A percentile compares a stretch with the other conserved stretches of the same genome.
Conservation (phyloP, 2,113 vertebrate genomes). For the Phrynosoma blainvillii region DNA sequence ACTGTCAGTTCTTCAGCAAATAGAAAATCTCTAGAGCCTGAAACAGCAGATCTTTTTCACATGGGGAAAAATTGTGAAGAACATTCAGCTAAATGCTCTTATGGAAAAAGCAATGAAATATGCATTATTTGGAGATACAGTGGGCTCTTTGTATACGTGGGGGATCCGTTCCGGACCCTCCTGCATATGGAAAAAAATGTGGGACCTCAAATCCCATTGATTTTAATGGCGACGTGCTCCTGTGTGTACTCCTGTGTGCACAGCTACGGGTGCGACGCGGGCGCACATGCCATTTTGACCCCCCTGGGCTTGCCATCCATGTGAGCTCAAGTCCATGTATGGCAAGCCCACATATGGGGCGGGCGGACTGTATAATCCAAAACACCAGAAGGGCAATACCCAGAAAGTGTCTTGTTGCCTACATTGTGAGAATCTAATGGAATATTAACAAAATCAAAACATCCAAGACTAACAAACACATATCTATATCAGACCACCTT, state of each 20-base stretch:
- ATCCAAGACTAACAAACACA: not conserved
- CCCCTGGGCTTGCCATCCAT: no score
- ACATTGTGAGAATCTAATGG: not conserved
- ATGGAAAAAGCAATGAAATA: slow-evolving; percentile 16
- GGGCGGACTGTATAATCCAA: slow-evolving; percentile 8
- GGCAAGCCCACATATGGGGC: no score
- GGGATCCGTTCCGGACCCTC: no score
- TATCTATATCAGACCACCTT: not conserved
- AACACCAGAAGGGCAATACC: not conserved
- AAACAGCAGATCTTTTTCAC: slow-evolving; percentile 47
- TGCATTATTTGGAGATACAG: not conserved
- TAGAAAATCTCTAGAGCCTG: slow-evolving; percentile 48
- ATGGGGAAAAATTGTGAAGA: slow-evolving; percentile 14
- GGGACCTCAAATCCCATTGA: not conserved
- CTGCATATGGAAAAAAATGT: not conserved
- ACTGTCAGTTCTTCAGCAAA: slow-evolving; percentile 60
- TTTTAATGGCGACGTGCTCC: not conserved
- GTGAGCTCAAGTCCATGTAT: no score
- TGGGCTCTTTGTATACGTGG: no score
- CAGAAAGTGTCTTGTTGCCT: not conserved
- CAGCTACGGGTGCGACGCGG: no score
- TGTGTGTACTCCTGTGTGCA: no score
- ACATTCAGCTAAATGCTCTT: slow-evolving; percentile 59
- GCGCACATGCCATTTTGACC: no score
- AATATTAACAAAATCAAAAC: not conserved